Evolutionary conservation across 2,797 vertebrate genomes (phyloP).

Genomic region (Anolis apletophallus): DNA sequence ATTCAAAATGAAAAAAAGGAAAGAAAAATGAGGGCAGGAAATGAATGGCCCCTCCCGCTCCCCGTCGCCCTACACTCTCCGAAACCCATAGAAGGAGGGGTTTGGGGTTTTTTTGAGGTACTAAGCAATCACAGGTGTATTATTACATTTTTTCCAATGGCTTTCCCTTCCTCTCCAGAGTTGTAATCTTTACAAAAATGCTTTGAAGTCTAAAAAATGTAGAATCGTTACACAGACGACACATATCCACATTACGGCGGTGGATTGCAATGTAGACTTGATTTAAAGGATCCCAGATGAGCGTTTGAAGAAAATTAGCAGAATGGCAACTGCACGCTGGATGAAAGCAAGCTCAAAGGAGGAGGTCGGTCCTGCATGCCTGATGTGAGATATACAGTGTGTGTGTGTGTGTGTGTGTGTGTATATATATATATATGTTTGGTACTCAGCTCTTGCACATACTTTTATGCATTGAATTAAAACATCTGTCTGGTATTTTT

Average conservation of each 20-base stretch:
- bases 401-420: too few relatives aligned
- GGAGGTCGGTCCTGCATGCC: conserved; percentile 25
- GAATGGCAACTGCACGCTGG: conserved; percentile 16
- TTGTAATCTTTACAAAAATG: conserved; percentile 40
- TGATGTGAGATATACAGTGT: too few relatives aligned
- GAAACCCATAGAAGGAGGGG: conserved; percentile 9
- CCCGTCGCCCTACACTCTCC: not conserved
- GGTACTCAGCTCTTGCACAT: conserved; percentile 13
- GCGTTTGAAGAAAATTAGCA: conserved; percentile 41
- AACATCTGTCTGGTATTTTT: conserved; percentile 59
- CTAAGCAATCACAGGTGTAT: conserved; percentile 34
- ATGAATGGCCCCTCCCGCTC: not conserved
- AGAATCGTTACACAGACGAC: conserved; percentile 15
- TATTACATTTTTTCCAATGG: conserved; percentile 12
- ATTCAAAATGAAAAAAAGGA: not conserved
- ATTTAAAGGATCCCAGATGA: conserved; percentile 43
- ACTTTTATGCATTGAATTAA: conserved; percentile 52
- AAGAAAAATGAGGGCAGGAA: not conserved
- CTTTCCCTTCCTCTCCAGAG: conserved; percentile 25
- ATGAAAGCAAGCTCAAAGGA: conserved; percentile 35
- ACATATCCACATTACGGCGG: conserved; percentile 34
- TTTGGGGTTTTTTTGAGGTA: conserved; percentile 26
- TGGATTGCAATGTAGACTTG: conserved; percentile 12
- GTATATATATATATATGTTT: conserved; percentile 29
- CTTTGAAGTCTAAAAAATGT: conserved; percentile 51